Percentiles rank a stretch among this genome's conserved stretches.
phyloP scores from a whole-genome alignment of 2,113 vertebrate genomes.

The Ursus arctos region DNA sequence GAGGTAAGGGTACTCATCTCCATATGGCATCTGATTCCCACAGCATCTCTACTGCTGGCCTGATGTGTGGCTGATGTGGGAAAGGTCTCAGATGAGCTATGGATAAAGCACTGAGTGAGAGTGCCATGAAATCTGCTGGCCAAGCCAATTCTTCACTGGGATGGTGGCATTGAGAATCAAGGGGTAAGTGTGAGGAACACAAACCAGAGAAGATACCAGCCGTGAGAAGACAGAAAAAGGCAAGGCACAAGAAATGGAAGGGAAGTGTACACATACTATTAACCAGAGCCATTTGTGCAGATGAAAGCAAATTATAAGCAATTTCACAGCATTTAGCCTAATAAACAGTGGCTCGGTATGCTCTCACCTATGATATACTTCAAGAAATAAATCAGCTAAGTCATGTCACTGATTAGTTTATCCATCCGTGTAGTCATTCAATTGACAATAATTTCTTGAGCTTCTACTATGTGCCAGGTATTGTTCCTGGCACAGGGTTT shows the following conservation, averaged over 20 bases:
- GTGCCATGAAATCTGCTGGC: not conserved
- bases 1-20: not conserved
- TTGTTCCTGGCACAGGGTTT: not conserved
- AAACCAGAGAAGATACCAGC: not conserved
- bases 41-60: not conserved
- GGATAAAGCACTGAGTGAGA: not conserved
- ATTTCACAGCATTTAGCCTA: not conserved
- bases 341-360: not conserved
- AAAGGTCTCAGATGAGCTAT: not conserved
- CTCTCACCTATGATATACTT: not conserved
- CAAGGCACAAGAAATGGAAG: conserved; percentile 22
- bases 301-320: conserved; percentile 10
- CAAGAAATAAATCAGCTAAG: conserved; percentile 19
- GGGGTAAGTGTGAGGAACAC: not conserved
- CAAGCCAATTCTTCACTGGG: not conserved
- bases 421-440: not conserved
- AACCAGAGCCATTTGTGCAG: not conserved
- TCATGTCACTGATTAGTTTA: not conserved
- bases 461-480: not conserved
- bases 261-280: not conserved
- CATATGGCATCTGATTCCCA: not conserved
- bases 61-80: not conserved
- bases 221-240: not conserved
- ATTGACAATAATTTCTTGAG: conserved; percentile 35
- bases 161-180: not conserved